Evolutionary conservation across 2,797 vertebrate genomes (phyloP), one percentile per base, ranked within the genome.

Genomic region (Pristis pectinata): DNA sequence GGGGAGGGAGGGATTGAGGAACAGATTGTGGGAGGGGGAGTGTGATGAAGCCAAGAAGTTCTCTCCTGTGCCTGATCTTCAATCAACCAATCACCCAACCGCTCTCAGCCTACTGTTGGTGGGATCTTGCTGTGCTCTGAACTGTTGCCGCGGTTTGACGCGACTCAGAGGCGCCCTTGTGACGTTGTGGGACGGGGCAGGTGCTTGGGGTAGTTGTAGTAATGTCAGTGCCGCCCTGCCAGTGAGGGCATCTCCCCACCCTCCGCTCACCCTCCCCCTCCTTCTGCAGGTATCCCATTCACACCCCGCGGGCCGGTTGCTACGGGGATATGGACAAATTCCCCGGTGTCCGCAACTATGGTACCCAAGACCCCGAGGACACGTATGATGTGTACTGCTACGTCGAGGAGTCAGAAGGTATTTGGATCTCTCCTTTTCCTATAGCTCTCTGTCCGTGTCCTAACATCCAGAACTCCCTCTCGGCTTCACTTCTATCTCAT

Each of bases 361-460:
- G 98, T 0, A 95, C 97, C 37, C 95, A 98, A 94, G 98, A 98
- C 53, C 97, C 97, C 0, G 97, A 98, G 89, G 98, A 99, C 96
- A 97, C 98, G 95, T 99, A 98, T 24, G 99, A 99, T 1, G 98
- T 98, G 85, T 99, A 99, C 97, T 99, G 99, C 96, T 99, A 99
- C 0, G 97, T 98, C 6, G 98, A 99, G 95, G 98, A 98, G 13
- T 97, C 98, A 2, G 96, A 98, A 44, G 99, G 99, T 99, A 96
- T 97, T 94, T 27, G 19, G 0, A 30, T 49, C 10, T 34, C 30
- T 77, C 74, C 34, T 3, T 34, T 4, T 77, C 74, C 34, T 3
- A 22, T 19, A 44, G 79, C 79, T 0, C 17, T 37, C 37, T 24
- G 41, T 15, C 7, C 15, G 15, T 76, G 37, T 7, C 41, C 17